phyloP scores from a whole-genome alignment of 2,113 vertebrate genomes.

The Scopus umbretta region DNA sequence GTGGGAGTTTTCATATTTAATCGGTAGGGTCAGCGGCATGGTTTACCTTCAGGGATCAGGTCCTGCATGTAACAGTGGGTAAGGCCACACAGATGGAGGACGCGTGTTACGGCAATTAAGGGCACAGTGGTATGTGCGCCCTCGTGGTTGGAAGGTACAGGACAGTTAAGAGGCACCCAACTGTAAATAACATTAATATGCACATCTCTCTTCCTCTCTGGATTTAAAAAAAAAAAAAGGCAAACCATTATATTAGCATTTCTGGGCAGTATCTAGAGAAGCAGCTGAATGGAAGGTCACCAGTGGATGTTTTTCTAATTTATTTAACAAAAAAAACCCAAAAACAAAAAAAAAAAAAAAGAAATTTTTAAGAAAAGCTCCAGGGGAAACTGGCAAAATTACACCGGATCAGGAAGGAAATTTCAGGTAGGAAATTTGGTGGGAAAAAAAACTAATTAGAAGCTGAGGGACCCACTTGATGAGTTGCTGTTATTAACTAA shows the following conservation, averaged over 20 bases:
- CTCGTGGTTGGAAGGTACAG: background rate
- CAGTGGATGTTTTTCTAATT: background rate
- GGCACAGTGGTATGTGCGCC: background rate
- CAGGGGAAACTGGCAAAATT: background rate
- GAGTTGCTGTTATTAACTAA: slow-evolving; percentile 35
- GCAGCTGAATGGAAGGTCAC: background rate
- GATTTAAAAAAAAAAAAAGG: background rate
- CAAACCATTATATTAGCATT: background rate
- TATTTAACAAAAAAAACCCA: background rate
- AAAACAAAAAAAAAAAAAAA: background rate
- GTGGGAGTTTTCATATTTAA: background rate
- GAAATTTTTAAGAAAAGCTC: background rate
- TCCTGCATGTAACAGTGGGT: background rate
- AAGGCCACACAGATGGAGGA: background rate
- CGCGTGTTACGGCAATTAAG: background rate
- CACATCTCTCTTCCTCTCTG: background rate
- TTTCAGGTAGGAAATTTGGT: background rate
- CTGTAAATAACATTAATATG: background rate
- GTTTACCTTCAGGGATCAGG: background rate
- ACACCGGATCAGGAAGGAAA: background rate
- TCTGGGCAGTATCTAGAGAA: background rate
- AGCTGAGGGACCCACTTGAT: background rate
- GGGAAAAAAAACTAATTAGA: slow-evolving; percentile 6
- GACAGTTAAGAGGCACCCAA: background rate
- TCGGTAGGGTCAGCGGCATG: background rate